These are phyloP conservation scores for Brachyrhaphis roseni DNA, from an alignment of 2,797 vertebrate species.

Conservation along the genomic window DNA sequence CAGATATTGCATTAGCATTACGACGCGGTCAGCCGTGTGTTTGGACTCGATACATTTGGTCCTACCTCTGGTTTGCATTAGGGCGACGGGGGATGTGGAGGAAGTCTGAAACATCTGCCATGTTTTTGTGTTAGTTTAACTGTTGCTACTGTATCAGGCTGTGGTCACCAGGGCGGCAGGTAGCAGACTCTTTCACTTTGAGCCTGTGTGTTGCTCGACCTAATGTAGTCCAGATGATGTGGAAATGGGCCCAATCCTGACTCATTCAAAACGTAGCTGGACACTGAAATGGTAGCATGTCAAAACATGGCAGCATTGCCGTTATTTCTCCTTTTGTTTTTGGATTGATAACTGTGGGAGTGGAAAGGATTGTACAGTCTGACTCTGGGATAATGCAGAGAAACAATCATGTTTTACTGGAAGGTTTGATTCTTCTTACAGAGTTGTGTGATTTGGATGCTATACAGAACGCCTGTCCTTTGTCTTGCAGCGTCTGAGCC, in stretches of 20 bases:
- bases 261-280: conserved; percentile 62
- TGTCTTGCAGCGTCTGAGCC: conserved; percentile 85
- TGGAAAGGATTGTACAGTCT: background rate
- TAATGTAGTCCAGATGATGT: conserved; percentile 84
- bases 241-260: conserved; percentile 74
- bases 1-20: conserved; percentile 25
- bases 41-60: conserved; percentile 37
- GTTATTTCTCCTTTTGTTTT: conserved; percentile 30
- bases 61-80: conserved; percentile 77
- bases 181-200: conserved; percentile 78
- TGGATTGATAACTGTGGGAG: conserved; percentile 1
- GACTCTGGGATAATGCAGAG: conserved; percentile 18
- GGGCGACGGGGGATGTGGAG: conserved; percentile 45
- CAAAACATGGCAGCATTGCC: conserved; percentile 33
- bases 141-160: conserved; percentile 82
- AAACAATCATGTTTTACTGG: conserved; percentile 23
- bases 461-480: conserved; percentile 4
- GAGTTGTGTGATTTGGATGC: conserved; percentile 11
- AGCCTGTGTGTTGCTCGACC: conserved; percentile 72
- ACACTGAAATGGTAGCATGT: conserved; percentile 40
- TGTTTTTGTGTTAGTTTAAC: conserved; percentile 83
- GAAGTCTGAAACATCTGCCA: conserved; percentile 74
- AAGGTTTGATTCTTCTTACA: background rate
- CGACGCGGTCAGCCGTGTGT: conserved; percentile 27
- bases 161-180: conserved; percentile 80